Evolutionary conservation across 2,113 vertebrate genomes (phyloP), one percentile per base, ranked within the genome.

Genomic region (Pelecanus crispus): DNA sequence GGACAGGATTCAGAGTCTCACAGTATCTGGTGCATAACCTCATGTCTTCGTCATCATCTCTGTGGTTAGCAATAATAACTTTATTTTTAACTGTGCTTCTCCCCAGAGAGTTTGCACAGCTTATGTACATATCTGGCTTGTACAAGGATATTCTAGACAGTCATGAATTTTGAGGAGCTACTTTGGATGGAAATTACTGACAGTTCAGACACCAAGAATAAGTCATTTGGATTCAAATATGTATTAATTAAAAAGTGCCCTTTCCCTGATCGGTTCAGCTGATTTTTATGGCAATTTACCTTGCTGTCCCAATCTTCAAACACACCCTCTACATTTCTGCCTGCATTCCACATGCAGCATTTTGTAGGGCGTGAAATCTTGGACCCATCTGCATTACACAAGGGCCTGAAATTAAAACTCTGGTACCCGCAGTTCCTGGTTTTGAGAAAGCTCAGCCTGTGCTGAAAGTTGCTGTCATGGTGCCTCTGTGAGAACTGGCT

Each of bases 31-130:
- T 65, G 77, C 81, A 71, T 63, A 78, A 68, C 42, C 81, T 42
- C 80, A 63, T 63, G 52, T 55, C 68, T 95, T 80, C 75, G 58
- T 62, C 93, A 55, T 40, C 1, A 0, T n/a, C n/a, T 65, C 65
- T 34, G 38, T 49, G 53, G 78, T 20, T 20, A 50, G 66, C 50
- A 80, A 20, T 78, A 83, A 62, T 74, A 89, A 61, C 85, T 89
- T 97, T 89, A 97, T 95, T 96, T 95, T 95, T 93, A 95, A 80
- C 87, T 12, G 9, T 61, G 70, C 81, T 89, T 63, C 86, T 96
- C 94, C 86, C 91, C 78, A 85, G 91, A 73, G 74, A 40, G 67
- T 28, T 73, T 82, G 91, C 78, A 87, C 81, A 67, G 81, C 78
- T 80, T 38, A 83, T 36, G 55, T 71, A 90, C 45, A 26, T 61